A percentile compares a stretch with the other conserved stretches of the same genome.
Evolutionary conservation across 2,113 vertebrate genomes (phyloP).

Genomic region (Megaceryle torquata): DNA sequence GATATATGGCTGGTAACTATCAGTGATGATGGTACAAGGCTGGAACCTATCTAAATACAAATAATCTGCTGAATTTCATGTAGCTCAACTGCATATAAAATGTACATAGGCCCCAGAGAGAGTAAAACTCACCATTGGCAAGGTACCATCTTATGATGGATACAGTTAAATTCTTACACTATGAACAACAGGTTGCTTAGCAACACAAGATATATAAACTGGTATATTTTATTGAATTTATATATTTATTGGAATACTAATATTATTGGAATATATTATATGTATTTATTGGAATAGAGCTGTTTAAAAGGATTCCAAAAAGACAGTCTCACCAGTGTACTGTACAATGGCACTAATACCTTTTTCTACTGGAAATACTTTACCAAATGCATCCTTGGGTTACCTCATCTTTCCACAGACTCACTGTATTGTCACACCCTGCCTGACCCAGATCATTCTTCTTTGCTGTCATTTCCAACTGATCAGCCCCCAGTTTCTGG

Average conservation of each 20-base stretch:
- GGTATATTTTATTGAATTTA: background rate
- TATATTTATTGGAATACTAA: too few relatives aligned
- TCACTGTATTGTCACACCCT: background rate
- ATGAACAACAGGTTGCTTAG: background rate
- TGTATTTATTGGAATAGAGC: background rate
- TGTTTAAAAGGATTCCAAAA: background rate
- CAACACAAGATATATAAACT: background rate
- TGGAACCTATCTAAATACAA: background rate
- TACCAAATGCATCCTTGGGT: background rate
- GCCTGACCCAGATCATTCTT: background rate
- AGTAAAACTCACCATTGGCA: background rate
- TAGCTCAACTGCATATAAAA: background rate
- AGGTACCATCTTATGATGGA: background rate
- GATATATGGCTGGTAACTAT: background rate
- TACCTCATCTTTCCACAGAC: background rate
- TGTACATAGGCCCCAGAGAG: background rate
- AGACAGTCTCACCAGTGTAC: background rate
- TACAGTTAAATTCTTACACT: background rate
- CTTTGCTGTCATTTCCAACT: background rate
- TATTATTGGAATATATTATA: too few relatives aligned
- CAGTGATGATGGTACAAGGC: background rate
- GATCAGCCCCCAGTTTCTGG: background rate
- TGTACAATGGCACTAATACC: background rate
- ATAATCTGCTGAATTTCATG: background rate
- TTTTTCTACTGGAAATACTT: background rate